Conservation (phyloP, 2,113 vertebrate species). For the Pollachius pollachius region DNA sequence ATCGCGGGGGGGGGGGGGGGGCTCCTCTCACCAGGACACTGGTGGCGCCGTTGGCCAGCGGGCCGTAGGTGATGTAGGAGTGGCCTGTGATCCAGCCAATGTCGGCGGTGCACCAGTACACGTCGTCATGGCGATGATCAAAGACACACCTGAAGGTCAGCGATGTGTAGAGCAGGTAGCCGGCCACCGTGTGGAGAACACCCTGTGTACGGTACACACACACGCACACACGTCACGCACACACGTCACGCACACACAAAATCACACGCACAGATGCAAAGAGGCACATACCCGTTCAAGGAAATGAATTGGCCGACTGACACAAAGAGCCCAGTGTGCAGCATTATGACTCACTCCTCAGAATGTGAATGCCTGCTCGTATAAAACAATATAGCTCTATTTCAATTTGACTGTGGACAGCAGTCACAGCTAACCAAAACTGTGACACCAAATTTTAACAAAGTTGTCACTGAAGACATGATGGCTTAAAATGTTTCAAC, state of each 20-base stretch:
- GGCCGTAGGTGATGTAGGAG: conserved; percentile 79
- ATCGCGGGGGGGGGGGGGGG: too few relatives aligned
- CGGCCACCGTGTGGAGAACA: conserved; percentile 76
- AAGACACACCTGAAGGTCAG: conserved; percentile 79
- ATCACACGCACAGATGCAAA: neutral
- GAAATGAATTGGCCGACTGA: neutral
- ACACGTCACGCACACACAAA: neutral
- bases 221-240: neutral
- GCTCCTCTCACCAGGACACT: conserved; percentile 68
- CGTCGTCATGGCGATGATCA: conserved; percentile 70
- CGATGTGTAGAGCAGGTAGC: conserved; percentile 78
- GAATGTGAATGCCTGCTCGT: too few relatives aligned
- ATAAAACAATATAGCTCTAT: too few relatives aligned
- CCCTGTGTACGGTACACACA: conserved; percentile 58
- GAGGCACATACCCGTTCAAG: neutral
- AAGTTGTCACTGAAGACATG: too few relatives aligned
- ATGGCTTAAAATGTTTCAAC: too few relatives aligned
- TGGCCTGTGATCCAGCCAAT: conserved; percentile 82
- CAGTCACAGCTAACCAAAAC: too few relatives aligned
- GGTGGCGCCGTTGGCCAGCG: conserved; percentile 74
- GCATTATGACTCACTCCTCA: too few relatives aligned
- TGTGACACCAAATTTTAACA: too few relatives aligned
- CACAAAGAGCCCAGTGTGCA: neutral
- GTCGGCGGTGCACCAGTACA: conserved; percentile 82
- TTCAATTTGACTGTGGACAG: too few relatives aligned